A percentile compares a stretch with the other conserved stretches of the same genome.
Evolutionary conservation across 2,113 vertebrate species (phyloP).

Genomic region (Pao palembangensis): DNA sequence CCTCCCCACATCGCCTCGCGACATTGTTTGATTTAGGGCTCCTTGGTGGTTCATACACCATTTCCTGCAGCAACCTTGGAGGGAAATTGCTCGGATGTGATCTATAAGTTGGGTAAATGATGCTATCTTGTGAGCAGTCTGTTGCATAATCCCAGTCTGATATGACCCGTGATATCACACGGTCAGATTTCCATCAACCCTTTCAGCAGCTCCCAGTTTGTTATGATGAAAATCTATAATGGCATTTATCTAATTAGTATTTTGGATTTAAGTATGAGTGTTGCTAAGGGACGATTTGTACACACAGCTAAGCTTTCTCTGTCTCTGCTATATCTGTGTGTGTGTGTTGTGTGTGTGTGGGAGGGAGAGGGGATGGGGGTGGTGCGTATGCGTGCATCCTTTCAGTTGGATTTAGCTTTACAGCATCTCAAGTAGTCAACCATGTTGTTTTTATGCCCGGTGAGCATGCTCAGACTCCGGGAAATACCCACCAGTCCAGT

Average conservation of each 20-base stretch:
- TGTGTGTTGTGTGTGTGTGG: no score
- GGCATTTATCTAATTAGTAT: slow-evolving; percentile 54
- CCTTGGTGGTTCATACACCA: no score
- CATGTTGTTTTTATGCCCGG: slow-evolving; percentile 27
- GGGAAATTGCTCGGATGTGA: no score
- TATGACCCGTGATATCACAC: background rate
- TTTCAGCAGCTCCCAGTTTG: slow-evolving; percentile 54
- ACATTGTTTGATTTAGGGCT: no score
- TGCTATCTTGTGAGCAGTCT: background rate
- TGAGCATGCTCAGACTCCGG: slow-evolving; percentile 8
- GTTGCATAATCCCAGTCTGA: slow-evolving; percentile 24
- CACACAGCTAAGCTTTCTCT: background rate
- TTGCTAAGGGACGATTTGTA: slow-evolving; percentile 37
- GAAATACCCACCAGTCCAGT: slow-evolving; percentile 17
- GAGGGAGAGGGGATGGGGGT: no score
- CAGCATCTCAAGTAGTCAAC: slow-evolving; percentile 13
- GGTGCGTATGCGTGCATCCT: slow-evolving; percentile 7
- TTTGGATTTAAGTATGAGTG: slow-evolving; percentile 22
- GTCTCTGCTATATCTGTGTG: no score
- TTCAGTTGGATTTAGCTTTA: background rate
- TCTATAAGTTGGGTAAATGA: background rate
- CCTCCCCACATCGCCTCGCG: no score
- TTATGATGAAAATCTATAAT: slow-evolving; percentile 35
- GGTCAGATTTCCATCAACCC: slow-evolving; percentile 26
- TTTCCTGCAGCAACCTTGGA: no score